Percentiles rank a stretch among this genome's conserved stretches.
Conservation (phyloP, 23 tunicate species). For the Styela plicata region DNA sequence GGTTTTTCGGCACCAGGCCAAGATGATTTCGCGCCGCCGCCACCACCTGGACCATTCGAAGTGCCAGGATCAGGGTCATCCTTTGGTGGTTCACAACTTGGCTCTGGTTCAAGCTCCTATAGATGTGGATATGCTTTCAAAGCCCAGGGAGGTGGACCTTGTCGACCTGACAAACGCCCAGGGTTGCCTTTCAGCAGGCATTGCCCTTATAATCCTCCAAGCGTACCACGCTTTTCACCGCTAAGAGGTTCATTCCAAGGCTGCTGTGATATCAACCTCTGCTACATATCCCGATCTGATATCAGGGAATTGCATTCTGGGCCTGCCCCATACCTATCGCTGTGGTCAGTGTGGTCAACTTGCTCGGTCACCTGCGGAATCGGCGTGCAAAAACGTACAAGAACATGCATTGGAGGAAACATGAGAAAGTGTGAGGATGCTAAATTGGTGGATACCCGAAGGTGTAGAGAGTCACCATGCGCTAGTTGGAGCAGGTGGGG, state of each 20-base stretch:
- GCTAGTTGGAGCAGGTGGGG: constrained; percentile 5
- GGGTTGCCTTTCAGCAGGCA: background rate
- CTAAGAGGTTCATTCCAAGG: constrained; percentile 72
- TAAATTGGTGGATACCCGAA: background rate
- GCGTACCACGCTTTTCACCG: constrained; percentile 35
- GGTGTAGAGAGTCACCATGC: background rate
- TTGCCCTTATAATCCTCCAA: constrained; percentile 45
- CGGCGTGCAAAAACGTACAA: constrained; percentile 19
- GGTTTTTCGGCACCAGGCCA: too few relatives aligned
- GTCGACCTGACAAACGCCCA: background rate
- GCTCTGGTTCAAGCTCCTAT: too few relatives aligned
- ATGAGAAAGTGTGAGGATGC: background rate
- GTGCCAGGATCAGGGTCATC: background rate
- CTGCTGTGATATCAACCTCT: constrained; percentile 65
- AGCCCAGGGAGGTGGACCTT: too few relatives aligned
- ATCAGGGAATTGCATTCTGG: constrained; percentile 33
- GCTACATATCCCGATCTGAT: constrained; percentile 49
- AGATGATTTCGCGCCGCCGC: too few relatives aligned
- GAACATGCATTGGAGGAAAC: constrained; percentile 34
- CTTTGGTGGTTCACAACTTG: too few relatives aligned
- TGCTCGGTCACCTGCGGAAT: constrained; percentile 46
- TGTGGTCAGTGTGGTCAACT: constrained; percentile 27
- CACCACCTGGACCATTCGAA: too few relatives aligned
- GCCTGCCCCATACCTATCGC: constrained; percentile 35
- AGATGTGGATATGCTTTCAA: too few relatives aligned